phyloP scores from a whole-genome alignment of 2,888 invertebrate genomes.

The Dioctria linearis region DNA sequence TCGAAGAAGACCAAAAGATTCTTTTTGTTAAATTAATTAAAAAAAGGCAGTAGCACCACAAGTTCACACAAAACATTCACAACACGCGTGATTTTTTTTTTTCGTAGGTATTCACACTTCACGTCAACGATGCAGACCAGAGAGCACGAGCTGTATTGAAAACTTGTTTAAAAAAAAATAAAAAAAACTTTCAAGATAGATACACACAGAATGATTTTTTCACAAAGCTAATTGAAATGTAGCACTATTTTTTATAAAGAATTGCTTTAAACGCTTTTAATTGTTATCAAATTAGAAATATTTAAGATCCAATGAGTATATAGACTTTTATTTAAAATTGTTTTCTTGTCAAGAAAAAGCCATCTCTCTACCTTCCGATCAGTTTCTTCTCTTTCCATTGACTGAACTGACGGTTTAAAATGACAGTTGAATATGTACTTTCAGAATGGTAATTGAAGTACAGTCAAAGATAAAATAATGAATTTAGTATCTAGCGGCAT shows the following conservation, averaged over 20 bases:
- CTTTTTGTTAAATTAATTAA: no score
- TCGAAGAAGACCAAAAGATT: no score
- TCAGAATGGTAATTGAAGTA: background rate
- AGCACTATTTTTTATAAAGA: background rate
- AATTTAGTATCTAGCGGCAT: background rate
- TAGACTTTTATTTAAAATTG: background rate
- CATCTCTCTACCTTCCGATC: slow-evolving; percentile 17
- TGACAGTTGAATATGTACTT: background rate
- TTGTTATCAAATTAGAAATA: background rate
- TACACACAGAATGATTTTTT: background rate
- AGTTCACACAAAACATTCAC: background rate
- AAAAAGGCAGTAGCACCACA: background rate
- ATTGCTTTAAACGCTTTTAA: background rate
- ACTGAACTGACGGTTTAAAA: slow-evolving; percentile 11
- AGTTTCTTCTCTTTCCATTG: slow-evolving; percentile 15
- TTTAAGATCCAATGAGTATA: background rate
- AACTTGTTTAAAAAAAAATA: slow-evolving; percentile 3
- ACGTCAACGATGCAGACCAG: background rate
- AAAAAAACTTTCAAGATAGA: no score
- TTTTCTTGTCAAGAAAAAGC: slow-evolving; percentile 28
- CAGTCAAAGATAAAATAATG: background rate
- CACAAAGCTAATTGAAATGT: background rate
- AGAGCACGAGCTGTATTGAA: background rate
- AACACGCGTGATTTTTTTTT: background rate
- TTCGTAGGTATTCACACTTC: background rate